Evolutionary conservation across 2,888 invertebrate species (phyloP).

Genomic region (Agriopis marginaria): DNA sequence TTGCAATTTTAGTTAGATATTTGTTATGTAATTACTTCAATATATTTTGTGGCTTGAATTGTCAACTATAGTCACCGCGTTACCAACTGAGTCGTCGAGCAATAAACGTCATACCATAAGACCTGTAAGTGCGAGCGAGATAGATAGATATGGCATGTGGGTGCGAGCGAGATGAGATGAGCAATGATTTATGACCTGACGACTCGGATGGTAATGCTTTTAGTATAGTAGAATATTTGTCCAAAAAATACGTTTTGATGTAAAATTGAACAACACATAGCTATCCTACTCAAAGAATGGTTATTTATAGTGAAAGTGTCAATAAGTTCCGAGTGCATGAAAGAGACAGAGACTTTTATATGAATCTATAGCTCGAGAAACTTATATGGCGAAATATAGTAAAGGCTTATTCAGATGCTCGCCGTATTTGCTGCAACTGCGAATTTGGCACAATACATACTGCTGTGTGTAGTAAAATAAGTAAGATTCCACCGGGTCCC

Average conservation of each 20-base stretch:
- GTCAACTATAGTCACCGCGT: too few species aligned
- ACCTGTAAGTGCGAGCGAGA: too few species aligned
- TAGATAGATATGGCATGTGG: too few species aligned
- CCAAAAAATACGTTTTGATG: background rate
- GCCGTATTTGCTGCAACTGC: background rate
- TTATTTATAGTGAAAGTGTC: background rate
- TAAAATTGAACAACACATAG: conserved; percentile 1
- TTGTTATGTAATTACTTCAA: background rate
- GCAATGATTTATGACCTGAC: too few species aligned
- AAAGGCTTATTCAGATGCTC: background rate
- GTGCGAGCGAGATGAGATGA: too few species aligned
- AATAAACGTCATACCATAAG: too few species aligned
- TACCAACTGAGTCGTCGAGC: too few species aligned
- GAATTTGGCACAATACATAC: background rate
- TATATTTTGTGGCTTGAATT: background rate
- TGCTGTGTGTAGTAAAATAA: background rate
- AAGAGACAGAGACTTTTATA: conserved; percentile 11
- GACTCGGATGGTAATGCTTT: too few species aligned
- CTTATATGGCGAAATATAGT: background rate
- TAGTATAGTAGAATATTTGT: too few species aligned
- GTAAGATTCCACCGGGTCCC: too few species aligned
- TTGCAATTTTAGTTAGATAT: background rate
- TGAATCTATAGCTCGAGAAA: conserved; percentile 11
- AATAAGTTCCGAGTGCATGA: background rate
- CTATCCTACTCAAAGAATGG: background rate